Conservation (phyloP, 1,140 invertebrate species). For the Ridgeia piscesae region DNA sequence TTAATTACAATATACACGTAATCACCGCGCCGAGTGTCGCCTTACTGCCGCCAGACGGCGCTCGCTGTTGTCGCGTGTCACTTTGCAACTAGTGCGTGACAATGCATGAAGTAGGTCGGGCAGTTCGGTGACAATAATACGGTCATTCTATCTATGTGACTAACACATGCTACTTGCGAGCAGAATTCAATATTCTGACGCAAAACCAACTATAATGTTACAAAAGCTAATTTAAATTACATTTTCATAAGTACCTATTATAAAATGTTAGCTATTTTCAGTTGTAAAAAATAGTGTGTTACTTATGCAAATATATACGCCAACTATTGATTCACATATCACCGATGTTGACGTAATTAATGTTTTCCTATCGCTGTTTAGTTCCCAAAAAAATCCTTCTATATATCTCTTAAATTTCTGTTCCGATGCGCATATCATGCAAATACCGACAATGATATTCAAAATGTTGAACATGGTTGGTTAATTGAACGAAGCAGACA, state of each 20-base stretch:
- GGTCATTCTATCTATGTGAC: background rate
- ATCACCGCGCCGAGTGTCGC: background rate
- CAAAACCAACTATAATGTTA: background rate
- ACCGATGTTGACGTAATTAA: background rate
- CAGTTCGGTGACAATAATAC: background rate
- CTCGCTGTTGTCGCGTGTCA: background rate
- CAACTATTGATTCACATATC: background rate
- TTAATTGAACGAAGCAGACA: too few relatives aligned
- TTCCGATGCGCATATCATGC: too few relatives aligned
- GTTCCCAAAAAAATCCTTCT: too few relatives aligned
- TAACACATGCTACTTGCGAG: background rate
- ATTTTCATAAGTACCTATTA: background rate
- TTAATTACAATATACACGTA: background rate
- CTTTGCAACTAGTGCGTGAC: background rate
- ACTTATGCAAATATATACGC: background rate
- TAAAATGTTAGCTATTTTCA: background rate
- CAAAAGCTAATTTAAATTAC: background rate
- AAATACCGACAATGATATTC: too few relatives aligned
- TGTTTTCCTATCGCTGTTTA: background rate
- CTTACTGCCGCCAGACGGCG: conserved; percentile 2
- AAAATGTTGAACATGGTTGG: too few relatives aligned
- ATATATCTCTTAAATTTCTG: too few relatives aligned
- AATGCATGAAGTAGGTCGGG: background rate
- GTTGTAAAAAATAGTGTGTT: background rate
- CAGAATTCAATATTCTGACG: background rate